Evolutionary conservation across 2,797 vertebrate species (phyloP), one percentile per base, ranked within the genome.

Genomic region (Margarornis squamiger): DNA sequence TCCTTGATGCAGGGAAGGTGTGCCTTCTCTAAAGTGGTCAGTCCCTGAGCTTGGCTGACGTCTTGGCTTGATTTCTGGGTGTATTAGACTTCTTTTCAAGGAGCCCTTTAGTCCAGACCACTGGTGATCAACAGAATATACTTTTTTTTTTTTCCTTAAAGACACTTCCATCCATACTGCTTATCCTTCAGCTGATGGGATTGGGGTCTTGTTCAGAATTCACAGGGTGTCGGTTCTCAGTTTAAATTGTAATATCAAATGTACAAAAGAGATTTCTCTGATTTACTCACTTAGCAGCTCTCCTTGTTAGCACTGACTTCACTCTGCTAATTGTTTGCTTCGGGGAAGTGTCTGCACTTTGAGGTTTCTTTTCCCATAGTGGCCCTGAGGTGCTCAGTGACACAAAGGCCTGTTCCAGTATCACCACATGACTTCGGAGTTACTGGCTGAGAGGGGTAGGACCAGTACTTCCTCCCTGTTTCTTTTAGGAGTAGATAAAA

Each of bases 281-380:
- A 7, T 86, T 54, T 93, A 22, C 57, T 71, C 41, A n/a, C 34
- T 74, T 71, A 80, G 65, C 61, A 76, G 27, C 46, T 77, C 49
- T 91, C 46, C 72, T 93, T 46, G 68, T 83, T 94, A 74, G 87
- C 87, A 78, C 89, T 41, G 55, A 0, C 68, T 88, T 87, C 58
- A 7, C 19, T 86, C 41, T 89, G 45, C 67, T 94, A 81, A 86
- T 92, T 92, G 75, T 61, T 91, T 78, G 87, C 85, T 95, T 91
- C 41, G 61, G 86, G 88, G 90, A 87, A 66, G 32, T 6, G 80
- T 88, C 95, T 96, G 85, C 68, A 36, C 89, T 94, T 91, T 78
- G 91, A 95, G 90, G 71, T 84, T 89, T 91, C 58, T 88, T 92
- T 86, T 88, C 94, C 85, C 87, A 66, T 65, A 48, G 72, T 77